Conservation (phyloP, 2,113 vertebrate genomes). For the Entomyzon cyanotis region DNA sequence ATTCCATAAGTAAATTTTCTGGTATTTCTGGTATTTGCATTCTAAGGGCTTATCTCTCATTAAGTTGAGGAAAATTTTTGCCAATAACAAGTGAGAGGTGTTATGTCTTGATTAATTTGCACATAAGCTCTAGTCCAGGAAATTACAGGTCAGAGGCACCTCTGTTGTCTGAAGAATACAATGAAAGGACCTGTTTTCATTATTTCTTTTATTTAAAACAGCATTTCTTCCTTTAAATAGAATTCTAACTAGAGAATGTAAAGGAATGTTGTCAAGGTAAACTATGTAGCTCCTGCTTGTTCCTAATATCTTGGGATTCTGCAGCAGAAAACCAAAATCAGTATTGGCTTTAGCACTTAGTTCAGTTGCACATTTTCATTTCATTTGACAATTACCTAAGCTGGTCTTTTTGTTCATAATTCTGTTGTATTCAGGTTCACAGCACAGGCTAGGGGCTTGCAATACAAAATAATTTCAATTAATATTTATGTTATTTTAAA, state of each 20-base stretch:
- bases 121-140: neutral
- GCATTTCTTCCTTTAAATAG: neutral
- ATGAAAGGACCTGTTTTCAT: neutral
- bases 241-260: neutral
- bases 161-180: neutral
- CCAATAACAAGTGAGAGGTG: neutral
- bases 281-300: neutral
- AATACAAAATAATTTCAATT: neutral
- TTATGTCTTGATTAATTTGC: slow-evolving; percentile 6
- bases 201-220: neutral
- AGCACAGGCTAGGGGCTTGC: rapidly evolving
- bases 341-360: neutral
- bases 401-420: neutral
- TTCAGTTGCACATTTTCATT: neutral
- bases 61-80: neutral
- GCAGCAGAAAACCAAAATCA: neutral
- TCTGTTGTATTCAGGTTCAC: neutral
- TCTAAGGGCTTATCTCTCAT: neutral
- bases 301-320: neutral
- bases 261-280: neutral
- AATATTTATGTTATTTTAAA: neutral
- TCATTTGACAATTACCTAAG: neutral
- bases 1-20: neutral
- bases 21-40: neutral
- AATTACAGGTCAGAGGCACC: neutral